Percentiles rank a stretch among this genome's conserved stretches.
These are phyloP conservation scores for Marronus borbonicus DNA, from an alignment of 2,888 invertebrate species.

Conservation along the genomic window DNA sequence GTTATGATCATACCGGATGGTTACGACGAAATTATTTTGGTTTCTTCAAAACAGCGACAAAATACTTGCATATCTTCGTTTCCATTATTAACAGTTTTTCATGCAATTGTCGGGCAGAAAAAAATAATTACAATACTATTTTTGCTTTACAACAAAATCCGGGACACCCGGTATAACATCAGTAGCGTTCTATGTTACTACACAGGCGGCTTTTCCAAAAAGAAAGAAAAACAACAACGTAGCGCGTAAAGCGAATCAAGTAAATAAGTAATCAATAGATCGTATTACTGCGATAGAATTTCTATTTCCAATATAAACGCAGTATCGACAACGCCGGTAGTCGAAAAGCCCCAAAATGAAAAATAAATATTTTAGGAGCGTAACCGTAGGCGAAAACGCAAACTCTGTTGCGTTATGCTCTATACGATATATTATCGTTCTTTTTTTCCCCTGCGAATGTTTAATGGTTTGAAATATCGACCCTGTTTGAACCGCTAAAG, in stretches of 20 bases:
- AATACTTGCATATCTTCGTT: too few relatives aligned
- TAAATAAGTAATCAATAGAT: slow-evolving; percentile 12
- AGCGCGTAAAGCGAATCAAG: slow-evolving; percentile 1
- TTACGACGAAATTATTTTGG: too few relatives aligned
- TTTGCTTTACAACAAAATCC: too few relatives aligned
- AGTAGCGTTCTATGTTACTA: background rate
- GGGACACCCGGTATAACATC: too few relatives aligned
- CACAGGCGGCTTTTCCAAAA: background rate
- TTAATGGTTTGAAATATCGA: slow-evolving; percentile 1
- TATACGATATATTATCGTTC: slow-evolving; percentile 1
- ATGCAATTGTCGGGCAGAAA: too few relatives aligned
- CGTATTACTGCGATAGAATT: slow-evolving; percentile 7
- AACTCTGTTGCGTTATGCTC: background rate
- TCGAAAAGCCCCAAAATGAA: slow-evolving; percentile 6
- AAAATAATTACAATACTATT: too few relatives aligned
- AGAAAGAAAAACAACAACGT: background rate
- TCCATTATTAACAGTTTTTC: too few relatives aligned
- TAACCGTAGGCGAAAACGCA: slow-evolving; percentile 2
- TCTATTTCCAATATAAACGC: slow-evolving; percentile 10
- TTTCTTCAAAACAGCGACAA: too few relatives aligned
- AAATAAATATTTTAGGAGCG: slow-evolving; percentile 10
- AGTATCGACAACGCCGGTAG: background rate
- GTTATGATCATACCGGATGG: too few relatives aligned
- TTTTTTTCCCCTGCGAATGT: background rate
- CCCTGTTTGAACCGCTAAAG: background rate